phyloP scores from a whole-genome alignment of 2,888 invertebrate species.

The Lasioglossum pauxillum region DNA sequence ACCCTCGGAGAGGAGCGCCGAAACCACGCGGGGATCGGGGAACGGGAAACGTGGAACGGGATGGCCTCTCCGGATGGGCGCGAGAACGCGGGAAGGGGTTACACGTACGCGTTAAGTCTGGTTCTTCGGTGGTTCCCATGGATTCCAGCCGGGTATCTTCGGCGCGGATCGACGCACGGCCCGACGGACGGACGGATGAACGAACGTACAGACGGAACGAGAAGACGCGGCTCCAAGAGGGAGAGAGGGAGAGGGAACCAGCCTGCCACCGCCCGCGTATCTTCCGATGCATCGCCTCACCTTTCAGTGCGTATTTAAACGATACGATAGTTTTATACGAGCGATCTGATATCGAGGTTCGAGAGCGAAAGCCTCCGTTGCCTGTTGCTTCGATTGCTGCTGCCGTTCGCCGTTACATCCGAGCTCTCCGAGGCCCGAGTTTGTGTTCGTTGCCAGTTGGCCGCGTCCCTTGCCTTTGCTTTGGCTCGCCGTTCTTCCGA shows the following conservation, averaged over 20 bases:
- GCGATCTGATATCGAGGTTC: slow-evolving; percentile 83
- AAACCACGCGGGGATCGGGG: slow-evolving; percentile 13
- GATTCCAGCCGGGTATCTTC: slow-evolving; percentile 84
- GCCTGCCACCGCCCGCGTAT: slow-evolving; percentile 84
- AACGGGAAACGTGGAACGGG: slow-evolving; percentile 39
- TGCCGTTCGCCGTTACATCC: neutral
- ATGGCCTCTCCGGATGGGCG: slow-evolving; percentile 22
- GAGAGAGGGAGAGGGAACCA: slow-evolving; percentile 50
- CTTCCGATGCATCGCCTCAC: slow-evolving; percentile 85
- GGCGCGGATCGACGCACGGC: slow-evolving; percentile 82
- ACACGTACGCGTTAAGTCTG: slow-evolving; percentile 80
- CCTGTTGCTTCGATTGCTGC: slow-evolving; percentile 47
- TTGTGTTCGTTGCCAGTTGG: slow-evolving; percentile 54
- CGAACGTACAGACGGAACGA: slow-evolving; percentile 70
- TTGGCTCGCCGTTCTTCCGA: slow-evolving; percentile 33
- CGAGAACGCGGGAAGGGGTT: slow-evolving; percentile 71
- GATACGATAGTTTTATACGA: slow-evolving; percentile 85
- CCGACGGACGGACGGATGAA: slow-evolving; percentile 49
- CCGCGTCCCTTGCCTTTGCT: slow-evolving; percentile 50
- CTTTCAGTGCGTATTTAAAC: slow-evolving; percentile 85
- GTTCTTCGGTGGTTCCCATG: slow-evolving; percentile 83
- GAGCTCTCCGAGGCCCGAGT: neutral
- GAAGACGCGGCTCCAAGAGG: slow-evolving; percentile 47
- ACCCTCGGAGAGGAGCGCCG: neutral
- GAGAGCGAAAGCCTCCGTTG: slow-evolving; percentile 77